Conservation (phyloP, 1,140 invertebrate genomes). For the Zaprionus africanus region DNA sequence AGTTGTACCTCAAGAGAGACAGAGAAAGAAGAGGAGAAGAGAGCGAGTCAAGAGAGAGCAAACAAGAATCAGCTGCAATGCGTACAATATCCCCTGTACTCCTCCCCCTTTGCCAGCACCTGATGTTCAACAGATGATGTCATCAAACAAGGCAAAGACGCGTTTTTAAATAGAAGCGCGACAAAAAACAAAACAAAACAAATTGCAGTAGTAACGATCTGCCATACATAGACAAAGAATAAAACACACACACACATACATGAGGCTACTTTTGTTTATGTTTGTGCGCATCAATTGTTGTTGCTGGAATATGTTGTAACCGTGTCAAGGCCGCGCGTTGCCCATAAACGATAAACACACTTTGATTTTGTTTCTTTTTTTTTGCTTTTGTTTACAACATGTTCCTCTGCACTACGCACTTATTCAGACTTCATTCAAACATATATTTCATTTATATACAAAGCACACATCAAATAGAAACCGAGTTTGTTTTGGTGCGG, state of each 20-base stretch:
- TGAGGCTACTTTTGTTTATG: slow-evolving; percentile 33
- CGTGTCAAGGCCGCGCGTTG: slow-evolving; percentile 67
- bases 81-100: neutral
- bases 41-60: no score
- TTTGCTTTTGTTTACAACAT: slow-evolving; percentile 42
- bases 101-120: neutral
- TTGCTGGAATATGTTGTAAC: slow-evolving; percentile 57
- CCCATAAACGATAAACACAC: slow-evolving; percentile 32
- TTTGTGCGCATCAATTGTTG: slow-evolving; percentile 23
- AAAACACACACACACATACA: slow-evolving; percentile 1
- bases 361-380: slow-evolving; percentile 31
- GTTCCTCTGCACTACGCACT: slow-evolving; percentile 40
- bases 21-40: no score
- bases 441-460: slow-evolving; percentile 20
- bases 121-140: slow-evolving; percentile 57
- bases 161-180: slow-evolving; percentile 56
- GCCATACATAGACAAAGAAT: neutral
- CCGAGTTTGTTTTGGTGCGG: slow-evolving; percentile 70
- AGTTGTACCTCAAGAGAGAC: no score
- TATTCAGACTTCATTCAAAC: slow-evolving; percentile 17
- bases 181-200: slow-evolving; percentile 21
- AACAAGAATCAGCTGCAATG: slow-evolving; percentile 1
- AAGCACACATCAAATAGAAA: slow-evolving; percentile 28
- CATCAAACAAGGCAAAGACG: slow-evolving; percentile 30
- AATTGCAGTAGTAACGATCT: slow-evolving; percentile 39